Conservation (phyloP, 2,888 invertebrate genomes). For the Megamerina dolium region DNA sequence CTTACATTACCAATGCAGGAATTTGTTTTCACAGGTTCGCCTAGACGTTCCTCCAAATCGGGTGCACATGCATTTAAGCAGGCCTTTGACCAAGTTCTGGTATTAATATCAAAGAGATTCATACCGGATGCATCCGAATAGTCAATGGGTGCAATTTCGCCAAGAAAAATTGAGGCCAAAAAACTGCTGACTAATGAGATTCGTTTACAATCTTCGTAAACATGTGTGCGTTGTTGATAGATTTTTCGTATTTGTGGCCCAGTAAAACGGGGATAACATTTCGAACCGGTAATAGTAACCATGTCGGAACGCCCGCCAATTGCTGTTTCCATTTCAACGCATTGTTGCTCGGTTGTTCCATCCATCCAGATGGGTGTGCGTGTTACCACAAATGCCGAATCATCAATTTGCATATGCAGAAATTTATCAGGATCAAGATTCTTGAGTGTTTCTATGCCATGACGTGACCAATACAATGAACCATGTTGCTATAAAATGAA, state of each 20-base stretch:
- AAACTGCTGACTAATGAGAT: slow-evolving; percentile 94
- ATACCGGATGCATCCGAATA: slow-evolving; percentile 91
- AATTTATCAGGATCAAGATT: slow-evolving; percentile 67
- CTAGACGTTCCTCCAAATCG: slow-evolving; percentile 67
- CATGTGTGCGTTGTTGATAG: slow-evolving; percentile 60
- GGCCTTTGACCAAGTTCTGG: slow-evolving; percentile 67
- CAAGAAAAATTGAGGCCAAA: slow-evolving; percentile 79
- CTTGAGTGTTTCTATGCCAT: slow-evolving; percentile 60
- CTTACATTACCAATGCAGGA: slow-evolving; percentile 67
- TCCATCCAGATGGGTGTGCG: slow-evolving; percentile 98
- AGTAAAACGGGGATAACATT: slow-evolving; percentile 62
- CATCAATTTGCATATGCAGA: slow-evolving; percentile 75
- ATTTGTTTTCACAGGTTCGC: slow-evolving; percentile 65
- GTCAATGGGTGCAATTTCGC: slow-evolving; percentile 85
- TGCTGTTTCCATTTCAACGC: slow-evolving; percentile 65
- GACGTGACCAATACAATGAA: slow-evolving; percentile 88
- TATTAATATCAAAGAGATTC: slow-evolving; percentile 83
- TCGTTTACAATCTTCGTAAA: slow-evolving; percentile 71
- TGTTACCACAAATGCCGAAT: slow-evolving; percentile 66
- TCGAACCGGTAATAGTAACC: slow-evolving; percentile 46
- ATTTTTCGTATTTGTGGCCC: slow-evolving; percentile 92
- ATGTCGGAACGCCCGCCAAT: slow-evolving; percentile 59
- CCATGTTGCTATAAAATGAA: slow-evolving; percentile 79
- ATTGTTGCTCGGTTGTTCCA: slow-evolving; percentile 52
- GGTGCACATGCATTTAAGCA: slow-evolving; percentile 75